phyloP scores from a whole-genome alignment of 2,797 vertebrate genomes.

The Periophthalmus magnuspinnatus region DNA sequence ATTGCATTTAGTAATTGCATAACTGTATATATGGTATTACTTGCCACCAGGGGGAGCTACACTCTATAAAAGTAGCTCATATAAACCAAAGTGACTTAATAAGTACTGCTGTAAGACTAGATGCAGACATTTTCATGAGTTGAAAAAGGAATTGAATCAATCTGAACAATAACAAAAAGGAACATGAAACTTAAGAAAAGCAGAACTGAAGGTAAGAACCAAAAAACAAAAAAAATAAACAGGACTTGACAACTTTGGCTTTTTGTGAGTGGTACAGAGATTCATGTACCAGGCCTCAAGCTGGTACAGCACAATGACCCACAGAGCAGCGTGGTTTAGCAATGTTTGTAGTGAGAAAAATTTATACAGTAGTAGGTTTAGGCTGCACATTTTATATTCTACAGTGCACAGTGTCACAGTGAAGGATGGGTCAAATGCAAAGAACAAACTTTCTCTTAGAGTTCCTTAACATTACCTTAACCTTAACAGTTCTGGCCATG shows the following conservation, averaged over 20 bases:
- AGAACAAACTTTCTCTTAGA: too few species aligned
- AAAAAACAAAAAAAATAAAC: conserved; percentile 38
- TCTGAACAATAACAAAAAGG: conserved; percentile 13
- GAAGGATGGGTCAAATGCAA: neutral
- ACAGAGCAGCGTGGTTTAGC: conserved; percentile 20
- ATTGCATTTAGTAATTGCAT: neutral
- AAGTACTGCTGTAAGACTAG: neutral
- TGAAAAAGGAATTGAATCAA: conserved; percentile 1
- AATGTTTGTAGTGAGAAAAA: conserved; percentile 4
- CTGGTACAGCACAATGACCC: conserved; percentile 37
- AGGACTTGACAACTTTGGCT: conserved; percentile 32
- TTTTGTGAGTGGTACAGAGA: conserved; percentile 27
- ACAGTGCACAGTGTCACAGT: neutral
- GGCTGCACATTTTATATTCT: neutral
- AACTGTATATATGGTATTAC: neutral
- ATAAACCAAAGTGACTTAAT: conserved; percentile 14
- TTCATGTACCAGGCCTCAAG: conserved; percentile 33
- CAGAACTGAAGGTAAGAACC: conserved; percentile 45
- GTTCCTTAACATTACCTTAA: too few species aligned
- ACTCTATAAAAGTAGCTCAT: conserved; percentile 20
- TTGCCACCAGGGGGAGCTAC: conserved; percentile 56
- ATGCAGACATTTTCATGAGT: neutral
- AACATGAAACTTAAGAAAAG: conserved; percentile 18
- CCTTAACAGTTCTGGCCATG: too few species aligned
- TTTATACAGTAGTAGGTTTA: neutral